Evolutionary conservation across 1,140 invertebrate genomes (phyloP).

Genomic region (Argopecten irradians): DNA sequence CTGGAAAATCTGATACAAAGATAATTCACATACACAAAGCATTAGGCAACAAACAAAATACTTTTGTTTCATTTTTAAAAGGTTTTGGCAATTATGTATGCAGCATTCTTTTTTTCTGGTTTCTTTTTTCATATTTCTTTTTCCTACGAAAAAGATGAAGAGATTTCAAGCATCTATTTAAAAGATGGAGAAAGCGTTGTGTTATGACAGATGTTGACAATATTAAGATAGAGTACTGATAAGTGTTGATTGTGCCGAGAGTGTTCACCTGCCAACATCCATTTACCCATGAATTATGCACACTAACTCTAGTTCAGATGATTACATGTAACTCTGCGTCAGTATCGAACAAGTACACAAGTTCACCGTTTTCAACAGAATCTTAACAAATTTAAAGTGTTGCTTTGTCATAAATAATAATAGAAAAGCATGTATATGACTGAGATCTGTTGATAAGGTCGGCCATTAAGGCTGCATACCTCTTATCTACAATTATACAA

Average conservation of each 20-base stretch:
- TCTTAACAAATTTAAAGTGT: not conserved
- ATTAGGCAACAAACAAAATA: not conserved
- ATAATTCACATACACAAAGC: not conserved
- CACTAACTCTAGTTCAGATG: not conserved
- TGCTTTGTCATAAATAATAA: not conserved
- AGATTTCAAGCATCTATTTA: not conserved
- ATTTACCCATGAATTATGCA: not conserved
- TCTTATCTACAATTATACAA: not conserved
- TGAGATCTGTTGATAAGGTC: not conserved
- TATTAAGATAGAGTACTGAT: conserved; percentile 8
- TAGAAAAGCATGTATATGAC: not conserved
- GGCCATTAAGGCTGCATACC: not conserved
- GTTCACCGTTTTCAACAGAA: not conserved
- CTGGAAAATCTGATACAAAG: not conserved
- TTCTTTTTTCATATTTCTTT: too few relatives aligned
- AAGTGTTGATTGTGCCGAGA: not conserved
- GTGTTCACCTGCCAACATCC: not conserved
- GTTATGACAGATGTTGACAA: not conserved
- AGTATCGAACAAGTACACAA: not conserved
- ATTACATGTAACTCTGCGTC: not conserved
- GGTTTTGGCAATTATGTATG: not conserved
- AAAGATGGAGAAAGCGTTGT: not conserved
- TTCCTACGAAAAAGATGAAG: not conserved
- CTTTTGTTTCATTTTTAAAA: not conserved
- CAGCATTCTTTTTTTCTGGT: not conserved